A percentile compares a stretch with the other conserved stretches of the same genome.
phyloP scores from a whole-genome alignment of 2,797 vertebrate species.

The Coregonus sp. region DNA sequence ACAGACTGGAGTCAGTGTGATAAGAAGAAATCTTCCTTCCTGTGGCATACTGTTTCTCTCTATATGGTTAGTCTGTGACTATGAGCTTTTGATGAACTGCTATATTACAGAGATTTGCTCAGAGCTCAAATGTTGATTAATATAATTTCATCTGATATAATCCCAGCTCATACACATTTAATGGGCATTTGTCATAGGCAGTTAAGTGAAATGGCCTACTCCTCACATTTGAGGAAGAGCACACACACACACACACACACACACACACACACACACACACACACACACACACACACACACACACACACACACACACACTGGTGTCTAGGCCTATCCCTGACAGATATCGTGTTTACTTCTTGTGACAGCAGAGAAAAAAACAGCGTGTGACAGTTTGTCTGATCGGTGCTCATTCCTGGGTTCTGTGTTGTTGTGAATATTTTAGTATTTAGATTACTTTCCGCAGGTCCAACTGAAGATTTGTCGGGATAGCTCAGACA shows the following conservation, averaged over 20 bases:
- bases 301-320: not conserved
- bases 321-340: not conserved
- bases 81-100: constrained; percentile 7
- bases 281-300: not conserved
- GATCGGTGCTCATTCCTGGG: not conserved
- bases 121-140: not conserved
- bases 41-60: constrained; percentile 12
- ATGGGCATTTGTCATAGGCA: not conserved
- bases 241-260: no score
- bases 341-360: constrained; percentile 30
- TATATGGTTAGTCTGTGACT: not conserved
- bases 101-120: not conserved
- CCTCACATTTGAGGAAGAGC: not conserved
- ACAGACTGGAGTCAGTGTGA: constrained; percentile 1
- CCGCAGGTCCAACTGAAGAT: constrained; percentile 37
- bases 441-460: constrained; percentile 49
- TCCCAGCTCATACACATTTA: not conserved
- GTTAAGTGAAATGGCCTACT: not conserved
- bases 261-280: no score
- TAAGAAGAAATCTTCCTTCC: constrained; percentile 16
- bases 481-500: constrained; percentile 49
- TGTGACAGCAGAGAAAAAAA: constrained; percentile 18
- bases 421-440: constrained; percentile 33
- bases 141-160: not conserved
- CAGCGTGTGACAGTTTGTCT: constrained; percentile 7